Base-by-base conservation (phyloP, 2,797 vertebrate species). In the Hafferia zeledoni region DNA sequence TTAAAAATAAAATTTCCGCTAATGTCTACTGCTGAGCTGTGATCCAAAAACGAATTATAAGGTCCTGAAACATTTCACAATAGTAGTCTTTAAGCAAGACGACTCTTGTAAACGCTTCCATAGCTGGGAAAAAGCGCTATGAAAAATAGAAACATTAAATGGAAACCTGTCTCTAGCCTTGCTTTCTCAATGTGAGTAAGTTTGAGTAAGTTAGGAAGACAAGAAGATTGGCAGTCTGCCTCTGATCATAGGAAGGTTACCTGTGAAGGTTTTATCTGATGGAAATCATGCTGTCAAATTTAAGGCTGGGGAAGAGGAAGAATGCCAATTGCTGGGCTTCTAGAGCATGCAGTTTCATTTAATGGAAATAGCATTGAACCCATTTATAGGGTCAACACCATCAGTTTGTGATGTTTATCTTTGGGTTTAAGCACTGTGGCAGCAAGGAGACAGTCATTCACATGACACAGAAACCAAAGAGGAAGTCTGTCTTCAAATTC, bases 401-500 rank as follows among this genome's bases (percentile, higher is more conserved):
- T 28, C 76, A 39, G 65, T 65, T 56, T 77, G 17, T 31, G 70
- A 64, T 15, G 28, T 52, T 89, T 72, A n/a, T 70, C 57, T 83
- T 87, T 87, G 47, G 44, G 49, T 95, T 75, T 61, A 86, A 27
- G n/a, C 3, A 15, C 46, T 82, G 17, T 69, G 80, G 59, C 20
- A 76, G 53, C 7, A 89, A 79, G 41, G 57, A 87, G 39, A 46
- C 82, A 61, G 57, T 17, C 28, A 27, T 92, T 90, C 95, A 96
- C 67, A 79, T 95, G 92, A 94, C 35, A 68, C 5, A 81, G 27
- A 95, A 89, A 83, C 18, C 16, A 61, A 33, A 82, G 55, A 80
- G 30, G 65, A 83, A 69, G 78, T 55, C 19, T 84, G 50, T 59
- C 86, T 95, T 89, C 19, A 80, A 94, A 79, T 87, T 71, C 41